Evolutionary conservation across 2,113 vertebrate genomes (phyloP).

Genomic region (Heloderma charlesbogerti): DNA sequence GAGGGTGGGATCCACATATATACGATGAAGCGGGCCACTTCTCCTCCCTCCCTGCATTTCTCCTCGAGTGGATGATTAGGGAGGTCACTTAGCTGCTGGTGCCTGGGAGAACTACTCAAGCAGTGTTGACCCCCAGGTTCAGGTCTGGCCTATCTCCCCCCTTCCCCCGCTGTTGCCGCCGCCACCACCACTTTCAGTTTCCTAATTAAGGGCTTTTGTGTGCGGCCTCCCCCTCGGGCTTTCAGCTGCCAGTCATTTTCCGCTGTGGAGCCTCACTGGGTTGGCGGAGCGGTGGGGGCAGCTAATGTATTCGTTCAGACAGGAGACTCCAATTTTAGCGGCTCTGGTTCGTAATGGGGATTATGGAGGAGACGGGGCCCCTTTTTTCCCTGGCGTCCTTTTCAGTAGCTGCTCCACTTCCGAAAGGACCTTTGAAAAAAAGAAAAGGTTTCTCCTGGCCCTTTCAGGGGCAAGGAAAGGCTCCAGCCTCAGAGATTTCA

Average conservation of each 20-base stretch:
- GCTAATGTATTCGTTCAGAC: not conserved
- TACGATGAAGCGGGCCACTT: not conserved
- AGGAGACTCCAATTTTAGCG: not conserved
- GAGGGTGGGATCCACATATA: accelerated
- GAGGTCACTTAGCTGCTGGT: not conserved
- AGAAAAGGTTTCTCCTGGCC: not conserved
- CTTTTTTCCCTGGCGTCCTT: not conserved
- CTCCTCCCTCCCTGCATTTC: not conserved
- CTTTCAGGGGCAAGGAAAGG: not conserved
- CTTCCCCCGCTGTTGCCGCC: not conserved
- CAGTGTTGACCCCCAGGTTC: not conserved
- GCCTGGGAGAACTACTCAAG: constrained; percentile 1
- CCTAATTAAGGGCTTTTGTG: not conserved
- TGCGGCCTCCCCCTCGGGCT: not conserved
- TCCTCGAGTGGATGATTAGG: not conserved
- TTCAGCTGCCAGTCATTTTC: constrained; percentile 24
- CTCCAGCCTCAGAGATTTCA: not conserved
- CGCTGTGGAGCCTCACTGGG: not conserved
- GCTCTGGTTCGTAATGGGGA: not conserved
- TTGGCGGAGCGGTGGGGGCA: not conserved
- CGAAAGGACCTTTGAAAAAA: not conserved
- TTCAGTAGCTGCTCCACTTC: not conserved
- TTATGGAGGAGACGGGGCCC: not conserved
- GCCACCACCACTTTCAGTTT: constrained; percentile 10
- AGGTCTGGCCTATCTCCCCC: not conserved